Conservation (phyloP, 2,888 invertebrate genomes). For the Ellobium chinense region DNA sequence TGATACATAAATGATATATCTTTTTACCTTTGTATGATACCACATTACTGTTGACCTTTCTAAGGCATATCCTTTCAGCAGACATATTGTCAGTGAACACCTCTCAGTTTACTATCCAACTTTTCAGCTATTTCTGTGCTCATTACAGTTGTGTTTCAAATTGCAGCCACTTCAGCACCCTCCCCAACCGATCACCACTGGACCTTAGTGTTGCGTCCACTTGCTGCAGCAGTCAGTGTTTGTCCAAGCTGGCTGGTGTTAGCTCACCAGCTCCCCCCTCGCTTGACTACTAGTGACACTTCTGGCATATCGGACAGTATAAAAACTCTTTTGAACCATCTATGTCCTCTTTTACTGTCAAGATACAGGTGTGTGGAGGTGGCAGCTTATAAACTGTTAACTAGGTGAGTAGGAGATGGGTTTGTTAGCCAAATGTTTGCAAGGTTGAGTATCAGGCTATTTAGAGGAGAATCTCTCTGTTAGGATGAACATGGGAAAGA, state of each 20-base stretch:
- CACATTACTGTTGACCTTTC: no score
- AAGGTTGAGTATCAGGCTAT: no score
- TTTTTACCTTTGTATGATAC: no score
- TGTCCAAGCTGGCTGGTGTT: conserved; percentile 65
- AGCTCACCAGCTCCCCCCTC: conserved; percentile 69
- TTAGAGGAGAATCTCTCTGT: no score
- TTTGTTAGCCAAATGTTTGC: not conserved
- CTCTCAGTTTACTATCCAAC: no score
- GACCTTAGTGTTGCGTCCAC: conserved; percentile 52
- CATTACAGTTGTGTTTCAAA: no score
- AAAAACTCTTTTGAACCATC: conserved; percentile 74
- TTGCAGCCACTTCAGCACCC: not conserved
- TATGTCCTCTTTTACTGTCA: conserved; percentile 70
- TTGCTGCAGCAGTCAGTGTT: conserved; percentile 59
- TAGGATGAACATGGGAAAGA: no score
- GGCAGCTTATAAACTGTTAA: conserved; percentile 69
- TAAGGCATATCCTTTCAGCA: no score
- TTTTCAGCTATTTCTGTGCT: no score
- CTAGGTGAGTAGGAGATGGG: conserved; percentile 58
- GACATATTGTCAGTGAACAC: no score
- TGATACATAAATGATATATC: no score
- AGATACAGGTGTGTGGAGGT: conserved; percentile 64
- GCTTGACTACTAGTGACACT: conserved; percentile 72
- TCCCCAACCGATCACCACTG: not conserved
- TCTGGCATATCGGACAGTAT: conserved; percentile 69